A percentile compares a stretch with the other conserved stretches of the same genome.
Conservation (phyloP, 2,113 vertebrate species). For the Malurus melanocephalus region DNA sequence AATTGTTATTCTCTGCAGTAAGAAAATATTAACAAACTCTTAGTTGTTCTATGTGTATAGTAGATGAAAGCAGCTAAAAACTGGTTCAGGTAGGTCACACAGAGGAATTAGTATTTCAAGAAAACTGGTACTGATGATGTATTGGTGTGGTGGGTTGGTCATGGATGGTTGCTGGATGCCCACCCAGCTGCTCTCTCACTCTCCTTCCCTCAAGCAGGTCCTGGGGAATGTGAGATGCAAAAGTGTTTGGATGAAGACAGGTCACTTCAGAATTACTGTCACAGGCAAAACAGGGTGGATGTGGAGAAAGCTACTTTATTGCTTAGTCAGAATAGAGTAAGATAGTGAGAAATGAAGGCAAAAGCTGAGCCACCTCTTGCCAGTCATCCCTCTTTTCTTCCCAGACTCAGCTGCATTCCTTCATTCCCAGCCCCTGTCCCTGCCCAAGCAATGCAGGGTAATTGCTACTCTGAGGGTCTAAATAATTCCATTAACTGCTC, state of each 20-base stretch:
- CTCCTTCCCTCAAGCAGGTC: neutral
- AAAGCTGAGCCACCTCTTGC: neutral
- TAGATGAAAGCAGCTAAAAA: neutral
- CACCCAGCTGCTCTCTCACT: neutral
- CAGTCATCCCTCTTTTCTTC: neutral
- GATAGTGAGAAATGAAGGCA: neutral
- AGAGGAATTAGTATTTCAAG: neutral
- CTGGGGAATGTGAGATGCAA: neutral
- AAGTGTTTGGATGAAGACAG: neutral
- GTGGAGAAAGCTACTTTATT: neutral
- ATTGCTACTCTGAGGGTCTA: neutral
- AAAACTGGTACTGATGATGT: neutral
- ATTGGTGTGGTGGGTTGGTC: neutral
- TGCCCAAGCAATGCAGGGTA: neutral
- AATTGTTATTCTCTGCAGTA: neutral
- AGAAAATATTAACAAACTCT: neutral
- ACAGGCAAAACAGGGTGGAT: neutral
- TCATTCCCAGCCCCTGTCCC: neutral
- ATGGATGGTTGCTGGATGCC: neutral
- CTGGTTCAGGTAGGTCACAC: neutral
- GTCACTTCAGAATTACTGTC: neutral
- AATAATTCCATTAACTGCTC: rapidly evolving
- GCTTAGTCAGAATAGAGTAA: neutral
- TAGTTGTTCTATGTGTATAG: neutral
- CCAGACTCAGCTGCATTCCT: neutral